Evolutionary conservation across 2,797 vertebrate genomes (phyloP).

Genomic region (Pseudomugil tenellus): DNA sequence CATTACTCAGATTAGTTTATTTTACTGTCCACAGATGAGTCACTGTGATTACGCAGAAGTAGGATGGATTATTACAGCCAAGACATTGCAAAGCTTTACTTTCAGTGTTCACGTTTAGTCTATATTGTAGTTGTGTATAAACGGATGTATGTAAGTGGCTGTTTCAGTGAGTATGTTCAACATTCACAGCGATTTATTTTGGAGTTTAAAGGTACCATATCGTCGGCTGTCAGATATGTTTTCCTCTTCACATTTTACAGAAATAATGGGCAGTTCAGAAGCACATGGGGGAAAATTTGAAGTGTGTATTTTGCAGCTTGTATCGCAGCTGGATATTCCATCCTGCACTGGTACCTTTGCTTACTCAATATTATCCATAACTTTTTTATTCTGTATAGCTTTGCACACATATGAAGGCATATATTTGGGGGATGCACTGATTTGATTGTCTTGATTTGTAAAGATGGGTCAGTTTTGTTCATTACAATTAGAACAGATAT

Average conservation of each 20-base stretch:
- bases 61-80: not conserved
- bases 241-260: conserved; percentile 11
- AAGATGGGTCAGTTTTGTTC: not conserved
- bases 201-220: conserved; percentile 17
- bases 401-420: conserved; percentile 1
- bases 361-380: conserved; percentile 14
- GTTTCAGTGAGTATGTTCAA: conserved; percentile 13
- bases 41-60: not conserved
- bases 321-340: conserved; percentile 23
- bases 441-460: conserved; percentile 11
- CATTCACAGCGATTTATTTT: conserved; percentile 9
- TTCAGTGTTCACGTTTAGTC: not conserved
- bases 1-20: conserved; percentile 37
- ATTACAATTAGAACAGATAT: not conserved
- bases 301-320: conserved; percentile 47
- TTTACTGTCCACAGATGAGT: conserved; percentile 14
- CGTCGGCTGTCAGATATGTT: conserved; percentile 20
- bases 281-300: conserved; percentile 25
- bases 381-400: conserved; percentile 9
- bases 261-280: conserved; percentile 17
- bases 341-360: conserved; percentile 5
- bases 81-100: not conserved
- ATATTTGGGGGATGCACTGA: not conserved
- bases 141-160: not conserved
- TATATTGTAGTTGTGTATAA: not conserved